Evolutionary conservation across 23 tunicate species (phyloP).

Genomic region (Diplosoma virens): DNA sequence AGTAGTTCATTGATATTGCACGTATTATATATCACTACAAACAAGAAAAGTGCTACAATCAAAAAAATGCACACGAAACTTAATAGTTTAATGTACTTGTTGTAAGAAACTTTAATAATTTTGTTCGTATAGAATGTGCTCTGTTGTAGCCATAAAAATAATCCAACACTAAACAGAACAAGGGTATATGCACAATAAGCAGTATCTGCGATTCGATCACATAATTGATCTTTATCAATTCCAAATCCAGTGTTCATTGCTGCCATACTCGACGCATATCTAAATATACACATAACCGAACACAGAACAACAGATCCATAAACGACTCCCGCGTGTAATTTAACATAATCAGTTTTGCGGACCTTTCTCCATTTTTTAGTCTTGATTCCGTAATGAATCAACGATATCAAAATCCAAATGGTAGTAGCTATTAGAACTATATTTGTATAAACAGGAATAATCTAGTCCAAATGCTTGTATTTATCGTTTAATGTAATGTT

Average conservation of each 20-base stretch:
- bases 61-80: conserved; percentile 40
- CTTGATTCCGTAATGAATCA: conserved; percentile 45
- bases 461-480: conserved; percentile 29
- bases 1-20: conserved; percentile 21
- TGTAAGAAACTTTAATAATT: conserved; percentile 29
- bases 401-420: conserved; percentile 27
- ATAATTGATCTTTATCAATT: conserved; percentile 4
- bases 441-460: conserved; percentile 19
- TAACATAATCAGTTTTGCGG: background rate
- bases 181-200: conserved; percentile 17
- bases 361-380: conserved; percentile 45
- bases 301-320: conserved; percentile 49
- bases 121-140: conserved; percentile 43
- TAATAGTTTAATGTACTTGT: conserved; percentile 1
- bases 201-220: conserved; percentile 51
- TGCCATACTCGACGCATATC: conserved; percentile 10
- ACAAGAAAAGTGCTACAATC: conserved; percentile 8
- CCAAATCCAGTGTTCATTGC: conserved; percentile 30
- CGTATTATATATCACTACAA: background rate
- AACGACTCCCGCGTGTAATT: conserved; percentile 29
- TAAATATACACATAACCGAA: conserved; percentile 18
- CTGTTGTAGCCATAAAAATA: conserved; percentile 62
- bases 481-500: no score
- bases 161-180: conserved; percentile 7
- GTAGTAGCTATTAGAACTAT: conserved; percentile 4